Base-by-base conservation (phyloP, 1,140 invertebrate genomes). In the Heliconius himera region DNA sequence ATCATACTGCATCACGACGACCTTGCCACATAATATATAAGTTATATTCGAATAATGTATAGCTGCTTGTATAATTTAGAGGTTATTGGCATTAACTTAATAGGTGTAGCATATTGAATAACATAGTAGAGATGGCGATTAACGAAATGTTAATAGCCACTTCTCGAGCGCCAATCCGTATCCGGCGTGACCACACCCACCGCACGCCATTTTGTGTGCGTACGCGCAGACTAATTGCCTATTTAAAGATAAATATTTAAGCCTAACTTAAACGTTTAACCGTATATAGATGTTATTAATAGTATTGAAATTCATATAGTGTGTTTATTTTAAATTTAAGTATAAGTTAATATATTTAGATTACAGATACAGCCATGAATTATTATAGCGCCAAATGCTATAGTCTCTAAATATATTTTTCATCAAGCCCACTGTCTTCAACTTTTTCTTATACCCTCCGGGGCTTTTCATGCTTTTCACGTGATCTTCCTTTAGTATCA, bases 181-280 rank as follows among this genome's bases (percentile, higher is more conserved):
- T 74, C 71, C 84, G 79, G 75, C 60, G 80, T 33, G 74, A 83
- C 84, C 89, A 87, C 89, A 83, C 89, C 89, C 90, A 90, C 85
- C 29, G 73, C 26, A 72, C 84, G 89, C 90, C 90, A 92, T 92
- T 77, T 90, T 91, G 84, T 49, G 82, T 88, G 89, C 90, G 89
- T 83, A 38, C 38, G 85, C 86, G 88, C 89, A 88, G 85, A 83
- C 84, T 90, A 87, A 91, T 90, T 83, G 88, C 71, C 79, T 82
- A 82, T 85, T 87, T 86, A 84, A 72, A 77, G 36, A 66, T 78
- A 78, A 74, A 73, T 72, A 76, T 72, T 29, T 66, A 60, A 29
- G 60, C 11, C 3, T 66, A 29, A 13, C 11, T 26, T 66, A 16
- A 66, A 16, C 60, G 22, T 66, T 66, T 26, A 13, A 29, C 60